Conservation (phyloP, 1,140 invertebrate species). For the Drosophila nebulosa region DNA sequence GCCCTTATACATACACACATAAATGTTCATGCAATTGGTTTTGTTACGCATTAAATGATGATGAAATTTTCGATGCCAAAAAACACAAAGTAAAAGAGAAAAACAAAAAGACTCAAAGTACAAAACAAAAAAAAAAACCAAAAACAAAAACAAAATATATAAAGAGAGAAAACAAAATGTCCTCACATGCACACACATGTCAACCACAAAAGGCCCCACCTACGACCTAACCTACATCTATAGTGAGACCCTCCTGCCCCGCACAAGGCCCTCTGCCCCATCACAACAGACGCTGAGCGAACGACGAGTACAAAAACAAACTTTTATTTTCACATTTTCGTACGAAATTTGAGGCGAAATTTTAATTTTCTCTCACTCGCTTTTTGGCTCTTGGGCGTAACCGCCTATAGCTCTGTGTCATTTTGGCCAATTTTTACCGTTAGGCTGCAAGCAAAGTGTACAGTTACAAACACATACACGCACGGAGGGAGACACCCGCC, state of each 20-base stretch:
- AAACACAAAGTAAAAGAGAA: not conserved
- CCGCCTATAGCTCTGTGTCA: conserved; percentile 21
- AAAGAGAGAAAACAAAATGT: conserved; percentile 39
- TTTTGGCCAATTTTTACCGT: conserved; percentile 58
- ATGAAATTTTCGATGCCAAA: conserved; percentile 61
- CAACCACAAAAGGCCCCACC: conserved; percentile 30
- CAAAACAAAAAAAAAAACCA: not conserved
- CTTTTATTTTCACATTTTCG: conserved; percentile 47
- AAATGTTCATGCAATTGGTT: conserved; percentile 51
- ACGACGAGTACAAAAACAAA: conserved; percentile 10
- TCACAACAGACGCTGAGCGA: conserved; percentile 15
- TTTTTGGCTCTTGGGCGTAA: not conserved
- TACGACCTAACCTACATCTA: not conserved
- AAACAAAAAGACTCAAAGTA: not conserved
- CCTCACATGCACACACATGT: conserved; percentile 52
- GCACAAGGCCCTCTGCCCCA: not conserved
- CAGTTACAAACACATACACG: conserved; percentile 41
- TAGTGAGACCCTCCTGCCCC: not conserved
- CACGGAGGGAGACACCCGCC: not conserved
- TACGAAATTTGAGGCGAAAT: conserved; percentile 58
- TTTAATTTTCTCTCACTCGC: conserved; percentile 12
- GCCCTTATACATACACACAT: conserved; percentile 29
- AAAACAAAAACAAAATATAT: too few relatives aligned
- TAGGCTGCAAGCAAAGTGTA: conserved; percentile 51
- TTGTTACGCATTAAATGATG: conserved; percentile 47